Evolutionary conservation across 35 echinoderm and acorn worm species (phyloP), one percentile per base, ranked within the genome.

Genomic region (Ophioderma brevispina): DNA sequence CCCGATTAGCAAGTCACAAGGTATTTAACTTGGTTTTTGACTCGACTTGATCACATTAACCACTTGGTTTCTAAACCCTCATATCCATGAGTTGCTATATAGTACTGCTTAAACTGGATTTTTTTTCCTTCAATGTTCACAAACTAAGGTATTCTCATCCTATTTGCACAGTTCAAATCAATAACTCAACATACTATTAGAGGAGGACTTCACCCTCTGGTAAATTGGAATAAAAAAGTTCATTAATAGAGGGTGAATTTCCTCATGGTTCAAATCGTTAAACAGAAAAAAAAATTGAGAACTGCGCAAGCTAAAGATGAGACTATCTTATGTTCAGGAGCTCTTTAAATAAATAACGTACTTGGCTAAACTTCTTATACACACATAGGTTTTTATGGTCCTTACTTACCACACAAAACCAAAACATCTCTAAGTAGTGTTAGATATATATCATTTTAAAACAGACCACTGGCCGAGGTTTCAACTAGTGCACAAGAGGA

Each of bases 371-470:
- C 23, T 25, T 70, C 21, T 70, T 6, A 3, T 70, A 30, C 15
- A 70, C 59, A 70, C 59, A 70, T 30, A 70, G n/a, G n/a, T n/a
- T 46, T 46, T 46, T 70, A 70, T 70, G 59, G 59, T 70, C 59
- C 28, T 70, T 70, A 70, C 59, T n/a, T n/a, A n/a, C n/a, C n/a
- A n/a, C n/a, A n/a, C n/a, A n/a, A n/a, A n/a, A n/a, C n/a, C n/a
- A n/a, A n/a, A n/a, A n/a, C n/a, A n/a, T n/a, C n/a, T n/a, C n/a
- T n/a, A n/a, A n/a, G n/a, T n/a, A n/a, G n/a, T n/a, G n/a, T n/a
- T n/a, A n/a, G n/a, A n/a, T n/a, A n/a, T n/a, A n/a, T n/a, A n/a
- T n/a, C n/a, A n/a, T n/a, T n/a, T n/a, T n/a, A n/a, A n/a, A n/a
- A n/a, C n/a, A n/a, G n/a, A n/a, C n/a, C n/a, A n/a, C n/a, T n/a